phyloP scores from a whole-genome alignment of 2,888 invertebrate genomes.

The Eilema sororculum region DNA sequence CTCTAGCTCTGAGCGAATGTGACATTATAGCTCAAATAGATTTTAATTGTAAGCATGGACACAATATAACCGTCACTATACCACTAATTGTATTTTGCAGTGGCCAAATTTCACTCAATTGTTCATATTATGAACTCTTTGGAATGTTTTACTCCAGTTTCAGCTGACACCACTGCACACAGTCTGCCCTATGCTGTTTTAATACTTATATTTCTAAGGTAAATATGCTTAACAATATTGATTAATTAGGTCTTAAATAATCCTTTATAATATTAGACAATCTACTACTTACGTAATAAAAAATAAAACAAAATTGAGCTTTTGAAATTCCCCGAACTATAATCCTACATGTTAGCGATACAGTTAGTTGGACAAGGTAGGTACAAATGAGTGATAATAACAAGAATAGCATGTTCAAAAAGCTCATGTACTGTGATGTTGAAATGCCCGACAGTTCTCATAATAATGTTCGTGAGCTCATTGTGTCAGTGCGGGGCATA shows the following conservation, averaged over 20 bases:
- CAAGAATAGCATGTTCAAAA: background rate
- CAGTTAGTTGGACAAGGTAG: background rate
- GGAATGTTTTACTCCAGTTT: background rate
- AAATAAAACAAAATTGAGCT: slow-evolving; percentile 40
- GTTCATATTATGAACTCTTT: background rate
- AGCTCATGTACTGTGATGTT: background rate
- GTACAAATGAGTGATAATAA: background rate
- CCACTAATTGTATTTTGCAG: background rate
- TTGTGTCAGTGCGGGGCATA: background rate
- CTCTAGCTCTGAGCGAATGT: background rate
- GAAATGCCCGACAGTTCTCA: background rate
- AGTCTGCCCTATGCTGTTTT: slow-evolving; percentile 44
- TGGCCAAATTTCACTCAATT: background rate
- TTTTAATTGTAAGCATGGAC: background rate
- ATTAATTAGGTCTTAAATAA: slow-evolving; percentile 40
- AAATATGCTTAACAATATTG: slow-evolving; percentile 35
- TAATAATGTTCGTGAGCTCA: background rate
- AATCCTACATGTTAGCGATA: background rate
- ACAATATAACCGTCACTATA: background rate
- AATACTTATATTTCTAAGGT: slow-evolving; percentile 48
- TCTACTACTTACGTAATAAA: slow-evolving; percentile 28
- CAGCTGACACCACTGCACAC: slow-evolving; percentile 23
- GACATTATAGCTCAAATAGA: background rate
- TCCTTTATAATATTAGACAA: slow-evolving; percentile 46
- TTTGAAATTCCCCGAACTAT: slow-evolving; percentile 20